Conservation (phyloP, 2,888 invertebrate genomes). For the Ectemnius lituratus region DNA sequence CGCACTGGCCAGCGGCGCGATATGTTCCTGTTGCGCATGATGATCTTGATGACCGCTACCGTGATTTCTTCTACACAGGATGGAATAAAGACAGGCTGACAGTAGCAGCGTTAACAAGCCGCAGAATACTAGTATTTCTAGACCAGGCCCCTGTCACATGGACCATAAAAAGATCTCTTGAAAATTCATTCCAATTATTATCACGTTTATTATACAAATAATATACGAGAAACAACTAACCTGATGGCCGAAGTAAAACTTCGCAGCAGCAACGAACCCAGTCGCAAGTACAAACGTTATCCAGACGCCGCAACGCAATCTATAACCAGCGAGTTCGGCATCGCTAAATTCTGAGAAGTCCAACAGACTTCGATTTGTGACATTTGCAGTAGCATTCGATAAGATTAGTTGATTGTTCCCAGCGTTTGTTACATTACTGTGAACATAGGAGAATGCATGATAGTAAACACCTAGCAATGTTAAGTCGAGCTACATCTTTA, state of each 20-base stretch:
- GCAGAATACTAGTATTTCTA: conserved; percentile 82
- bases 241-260: conserved; percentile 86
- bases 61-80: conserved; percentile 64
- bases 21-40: conserved; percentile 61
- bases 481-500: no score
- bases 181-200: no score
- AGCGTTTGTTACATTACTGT: conserved; percentile 68
- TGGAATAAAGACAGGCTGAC: conserved; percentile 71
- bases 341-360: conserved; percentile 85
- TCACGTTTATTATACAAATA: no score
- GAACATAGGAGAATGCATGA: conserved; percentile 23
- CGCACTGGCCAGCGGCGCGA: conserved; percentile 61
- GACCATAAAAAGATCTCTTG: conserved; percentile 42
- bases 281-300: conserved; percentile 85
- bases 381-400: conserved; percentile 61
- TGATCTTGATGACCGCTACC: conserved; percentile 58
- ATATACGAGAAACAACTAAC: conserved; percentile 68
- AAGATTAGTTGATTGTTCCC: conserved; percentile 66
- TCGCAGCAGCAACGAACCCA: conserved; percentile 85
- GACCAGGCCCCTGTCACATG: conserved; percentile 78
- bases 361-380: conserved; percentile 64
- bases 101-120: conserved; percentile 71
- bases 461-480: no score
- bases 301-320: conserved; percentile 83
- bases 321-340: conserved; percentile 81